A percentile compares a stretch with the other conserved stretches of the same genome.
Evolutionary conservation across 2,888 invertebrate genomes (phyloP).

Genomic region (Drosophila nr. fundita): DNA sequence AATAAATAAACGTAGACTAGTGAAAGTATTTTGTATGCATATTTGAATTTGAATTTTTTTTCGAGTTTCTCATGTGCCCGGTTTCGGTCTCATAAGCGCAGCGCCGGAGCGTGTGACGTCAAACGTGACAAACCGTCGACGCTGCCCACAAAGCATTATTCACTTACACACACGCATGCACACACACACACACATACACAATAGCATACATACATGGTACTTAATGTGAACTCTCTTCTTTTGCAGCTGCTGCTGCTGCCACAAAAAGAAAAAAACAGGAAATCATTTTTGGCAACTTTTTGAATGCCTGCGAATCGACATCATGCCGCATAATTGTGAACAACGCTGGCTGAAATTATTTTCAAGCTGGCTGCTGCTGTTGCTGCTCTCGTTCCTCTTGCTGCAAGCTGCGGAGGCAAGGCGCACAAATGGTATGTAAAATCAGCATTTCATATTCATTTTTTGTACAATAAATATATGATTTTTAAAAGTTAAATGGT

Average conservation of each 20-base stretch:
- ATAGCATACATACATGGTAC: slow-evolving; percentile 20
- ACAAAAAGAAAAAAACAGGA: slow-evolving; percentile 58
- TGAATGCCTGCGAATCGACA: slow-evolving; percentile 67
- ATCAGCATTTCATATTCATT: neutral
- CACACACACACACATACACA: slow-evolving; percentile 25
- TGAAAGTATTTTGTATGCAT: slow-evolving; percentile 68
- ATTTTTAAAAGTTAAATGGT: neutral
- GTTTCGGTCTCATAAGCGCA: slow-evolving; percentile 61
- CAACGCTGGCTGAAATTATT: slow-evolving; percentile 79
- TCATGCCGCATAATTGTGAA: slow-evolving; percentile 81
- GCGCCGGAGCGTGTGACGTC: slow-evolving; percentile 60
- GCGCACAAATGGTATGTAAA: slow-evolving; percentile 72
- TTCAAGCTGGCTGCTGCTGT: slow-evolving; percentile 49
- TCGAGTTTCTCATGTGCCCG: slow-evolving; percentile 62
- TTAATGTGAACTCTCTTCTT: slow-evolving; percentile 46
- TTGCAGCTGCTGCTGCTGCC: slow-evolving; percentile 55
- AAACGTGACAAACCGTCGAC: slow-evolving; percentile 55
- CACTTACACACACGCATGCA: slow-evolving; percentile 22
- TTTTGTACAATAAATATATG: neutral
- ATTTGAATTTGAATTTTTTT: slow-evolving; percentile 50
- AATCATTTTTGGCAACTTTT: slow-evolving; percentile 69
- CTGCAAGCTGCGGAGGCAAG: slow-evolving; percentile 64
- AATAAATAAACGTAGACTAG: slow-evolving; percentile 37
- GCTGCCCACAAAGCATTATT: slow-evolving; percentile 37
- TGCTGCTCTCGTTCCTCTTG: slow-evolving; percentile 45